Base-by-base conservation (phyloP, 2,888 invertebrate genomes). In the Teinopalpus imperialis region DNA sequence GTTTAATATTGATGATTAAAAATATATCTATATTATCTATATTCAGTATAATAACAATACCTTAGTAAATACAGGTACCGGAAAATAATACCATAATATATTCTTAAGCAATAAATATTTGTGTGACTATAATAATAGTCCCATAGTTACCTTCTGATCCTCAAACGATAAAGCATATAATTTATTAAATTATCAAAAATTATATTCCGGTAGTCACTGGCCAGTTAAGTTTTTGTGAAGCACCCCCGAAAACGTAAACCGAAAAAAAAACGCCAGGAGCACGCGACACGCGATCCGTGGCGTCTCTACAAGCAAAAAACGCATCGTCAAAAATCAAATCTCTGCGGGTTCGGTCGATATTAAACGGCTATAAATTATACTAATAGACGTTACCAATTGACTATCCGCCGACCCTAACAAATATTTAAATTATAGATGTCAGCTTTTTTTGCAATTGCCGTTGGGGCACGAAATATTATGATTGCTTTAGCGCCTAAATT, bases 191-290 rank as follows among this genome's bases (percentile, higher is more conserved):
- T 85, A 83, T 67, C 85, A 82, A 81, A 81, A 87, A 86, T 85
- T 82, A 85, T 81, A 83, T 87, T 87, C 83, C 88, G 69, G 88
- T 87, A 88, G 87, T 88, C 88, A 75, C 73, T 79, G 80, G 74
- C 72, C 77, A 73, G 81, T 82, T 77, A 73, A 66, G 81, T 83
- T 87, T 87, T 83, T 87, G 74, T 83, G 70, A 66, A 71, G 66
- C 73, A 73, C 76, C 46, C 75, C 80, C 71, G 68, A 66, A 74
- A 76, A 74, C 59, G 59, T 58, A 59, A 66, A 66, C 66, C 69
- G 59, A 75, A 78, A 80, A 78, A 86, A 85, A 75, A 62, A 69
- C 64, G 60, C 64, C 67, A 53, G 62, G 59, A 74, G 85, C 87
- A 88, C 86, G 86, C 87, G 88, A 86, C 88, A 88, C 88, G 87